Evolutionary conservation across 2,888 invertebrate species (phyloP).

Genomic region (Gnatocerus cornutus): DNA sequence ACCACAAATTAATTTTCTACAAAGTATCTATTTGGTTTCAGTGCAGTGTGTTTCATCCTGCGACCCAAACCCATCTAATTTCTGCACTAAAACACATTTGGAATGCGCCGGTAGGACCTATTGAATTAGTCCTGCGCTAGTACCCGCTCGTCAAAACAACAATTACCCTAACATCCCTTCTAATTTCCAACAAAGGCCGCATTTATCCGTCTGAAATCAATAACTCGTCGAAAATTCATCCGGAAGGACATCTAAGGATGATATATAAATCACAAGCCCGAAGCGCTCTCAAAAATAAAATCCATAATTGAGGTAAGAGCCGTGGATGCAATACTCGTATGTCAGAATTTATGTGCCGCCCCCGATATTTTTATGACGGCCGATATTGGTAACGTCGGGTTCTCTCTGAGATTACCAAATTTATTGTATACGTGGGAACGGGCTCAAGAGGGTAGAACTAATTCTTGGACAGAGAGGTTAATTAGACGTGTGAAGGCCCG

Average conservation of each 20-base stretch:
- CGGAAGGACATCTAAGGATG: conserved; percentile 1
- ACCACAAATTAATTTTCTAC: conserved; percentile 2
- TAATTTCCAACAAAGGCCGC: neutral
- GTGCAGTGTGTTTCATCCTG: neutral
- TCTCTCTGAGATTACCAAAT: conserved; percentile 29
- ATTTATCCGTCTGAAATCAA: conserved; percentile 21
- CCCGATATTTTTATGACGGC: conserved; percentile 39
- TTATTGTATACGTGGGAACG: conserved; percentile 31
- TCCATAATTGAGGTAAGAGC: conserved; percentile 39
- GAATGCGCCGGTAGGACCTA: conserved; percentile 7
- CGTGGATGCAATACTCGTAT: conserved; percentile 37
- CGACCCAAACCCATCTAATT: neutral
- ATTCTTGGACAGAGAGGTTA: conserved; percentile 14
- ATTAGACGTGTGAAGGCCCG: conserved; percentile 11
- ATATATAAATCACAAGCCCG: conserved; percentile 19
- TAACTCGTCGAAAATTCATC: conserved; percentile 14
- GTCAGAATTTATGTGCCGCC: conserved; percentile 33
- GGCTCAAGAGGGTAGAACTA: conserved; percentile 17
- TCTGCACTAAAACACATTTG: conserved; percentile 6
- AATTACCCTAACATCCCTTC: neutral
- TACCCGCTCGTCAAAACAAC: neutral
- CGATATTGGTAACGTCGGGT: conserved; percentile 36
- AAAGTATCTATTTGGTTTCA: neutral
- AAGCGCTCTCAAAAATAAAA: conserved; percentile 30
- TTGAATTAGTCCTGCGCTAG: neutral